Conservation (phyloP, 2,888 invertebrate genomes). For the Thyatira batis region DNA sequence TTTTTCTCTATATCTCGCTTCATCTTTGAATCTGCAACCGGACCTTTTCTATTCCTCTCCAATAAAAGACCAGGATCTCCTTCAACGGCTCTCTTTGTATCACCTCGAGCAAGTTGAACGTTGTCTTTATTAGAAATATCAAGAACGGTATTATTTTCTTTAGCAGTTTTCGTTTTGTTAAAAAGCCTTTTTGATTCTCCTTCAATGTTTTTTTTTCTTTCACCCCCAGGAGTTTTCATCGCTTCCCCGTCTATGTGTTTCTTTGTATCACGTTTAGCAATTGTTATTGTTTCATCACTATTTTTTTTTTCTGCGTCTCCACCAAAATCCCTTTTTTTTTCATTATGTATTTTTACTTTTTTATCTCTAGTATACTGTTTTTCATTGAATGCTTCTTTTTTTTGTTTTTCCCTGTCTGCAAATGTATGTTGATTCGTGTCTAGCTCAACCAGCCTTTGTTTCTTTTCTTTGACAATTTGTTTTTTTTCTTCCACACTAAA, state of each 20-base stretch:
- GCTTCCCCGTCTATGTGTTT: not conserved
- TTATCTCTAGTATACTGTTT: not conserved
- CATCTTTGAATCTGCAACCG: not conserved
- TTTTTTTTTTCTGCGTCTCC: not conserved
- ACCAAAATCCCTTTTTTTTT: not conserved
- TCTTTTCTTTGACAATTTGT: not conserved
- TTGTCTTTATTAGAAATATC: not conserved
- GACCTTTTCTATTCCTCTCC: not conserved
- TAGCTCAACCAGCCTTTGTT: not conserved
- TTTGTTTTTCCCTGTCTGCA: not conserved
- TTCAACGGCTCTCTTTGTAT: not conserved
- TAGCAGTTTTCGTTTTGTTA: not conserved
- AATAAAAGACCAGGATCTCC: not conserved
- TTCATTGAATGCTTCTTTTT: not conserved
- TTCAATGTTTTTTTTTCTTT: not conserved
- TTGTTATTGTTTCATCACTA: not conserved
- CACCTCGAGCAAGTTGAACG: not conserved
- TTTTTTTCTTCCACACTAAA: not conserved
- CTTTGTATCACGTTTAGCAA: not conserved
- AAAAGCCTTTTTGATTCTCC: not conserved
- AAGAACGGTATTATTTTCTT: not conserved
- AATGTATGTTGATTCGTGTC: not conserved
- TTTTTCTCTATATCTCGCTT: not conserved
- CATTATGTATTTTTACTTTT: not conserved
- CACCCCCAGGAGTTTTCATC: not conserved